Percentiles rank a stretch among this genome's conserved stretches.
Evolutionary conservation across 2,797 vertebrate genomes (phyloP).

Genomic region (Clarias fuscus): DNA sequence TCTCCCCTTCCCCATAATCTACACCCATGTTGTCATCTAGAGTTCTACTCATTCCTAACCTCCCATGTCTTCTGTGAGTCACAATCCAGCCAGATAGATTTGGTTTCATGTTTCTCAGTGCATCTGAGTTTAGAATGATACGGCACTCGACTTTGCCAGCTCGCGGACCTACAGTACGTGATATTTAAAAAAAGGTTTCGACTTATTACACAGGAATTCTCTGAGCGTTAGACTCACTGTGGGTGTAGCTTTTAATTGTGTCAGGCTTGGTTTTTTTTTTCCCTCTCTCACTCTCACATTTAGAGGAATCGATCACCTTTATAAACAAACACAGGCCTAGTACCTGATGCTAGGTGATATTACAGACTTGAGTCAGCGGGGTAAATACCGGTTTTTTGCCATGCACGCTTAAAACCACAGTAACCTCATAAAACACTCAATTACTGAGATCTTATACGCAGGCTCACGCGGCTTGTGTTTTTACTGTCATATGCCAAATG

Average conservation of each 20-base stretch:
- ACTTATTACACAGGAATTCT: constrained; percentile 1
- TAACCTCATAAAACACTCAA: constrained; percentile 50
- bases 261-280: constrained; percentile 16
- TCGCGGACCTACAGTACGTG: not conserved
- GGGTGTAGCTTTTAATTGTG: constrained; percentile 2
- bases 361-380: constrained; percentile 54
- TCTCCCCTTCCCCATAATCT: constrained; percentile 38
- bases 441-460: constrained; percentile 19
- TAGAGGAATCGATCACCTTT: not conserved
- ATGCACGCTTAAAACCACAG: constrained; percentile 42
- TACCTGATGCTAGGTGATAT: constrained; percentile 37
- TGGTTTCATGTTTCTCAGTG: constrained; percentile 48
- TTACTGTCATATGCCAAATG: constrained; percentile 55
- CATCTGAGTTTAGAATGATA: constrained; percentile 1
- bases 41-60: constrained; percentile 34
- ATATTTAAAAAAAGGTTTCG: not conserved
- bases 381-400: constrained; percentile 25
- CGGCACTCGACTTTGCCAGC: not conserved
- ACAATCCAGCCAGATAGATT: constrained; percentile 50
- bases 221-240: not conserved
- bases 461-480: constrained; percentile 46
- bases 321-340: constrained; percentile 37
- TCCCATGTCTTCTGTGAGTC: constrained; percentile 47
- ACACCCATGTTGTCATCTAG: constrained; percentile 33
- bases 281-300: not conserved